Percentiles rank a stretch among this genome's conserved stretches.
phyloP scores from a whole-genome alignment of 1,140 invertebrate genomes.

The Dendroctonus valens region DNA sequence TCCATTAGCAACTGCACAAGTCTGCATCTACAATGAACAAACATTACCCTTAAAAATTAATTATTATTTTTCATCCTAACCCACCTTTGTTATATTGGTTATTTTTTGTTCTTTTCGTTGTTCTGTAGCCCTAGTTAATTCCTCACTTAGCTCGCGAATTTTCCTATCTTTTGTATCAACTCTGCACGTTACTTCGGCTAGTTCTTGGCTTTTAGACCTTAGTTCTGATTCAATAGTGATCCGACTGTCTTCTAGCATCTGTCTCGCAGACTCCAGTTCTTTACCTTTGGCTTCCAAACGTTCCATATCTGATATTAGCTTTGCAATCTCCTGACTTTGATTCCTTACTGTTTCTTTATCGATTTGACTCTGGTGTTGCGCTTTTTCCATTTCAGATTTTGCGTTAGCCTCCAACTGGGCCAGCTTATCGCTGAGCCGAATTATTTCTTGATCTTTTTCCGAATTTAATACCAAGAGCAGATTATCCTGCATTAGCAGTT shows the following conservation, averaged over 20 bases:
- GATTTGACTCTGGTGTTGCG: neutral
- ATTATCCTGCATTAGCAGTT: slow-evolving; percentile 47
- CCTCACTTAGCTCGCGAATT: slow-evolving; percentile 9
- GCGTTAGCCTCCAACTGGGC: slow-evolving; percentile 9
- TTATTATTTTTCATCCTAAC: neutral
- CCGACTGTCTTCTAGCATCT: slow-evolving; percentile 1
- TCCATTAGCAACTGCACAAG: slow-evolving; percentile 7
- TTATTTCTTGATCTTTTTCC: slow-evolving; percentile 48
- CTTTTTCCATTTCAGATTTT: slow-evolving; percentile 7
- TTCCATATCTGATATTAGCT: neutral
- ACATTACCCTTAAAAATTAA: neutral
- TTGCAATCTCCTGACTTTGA: slow-evolving; percentile 10
- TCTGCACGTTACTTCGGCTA: neutral
- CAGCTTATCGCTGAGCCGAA: neutral
- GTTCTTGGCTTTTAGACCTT: slow-evolving; percentile 8
- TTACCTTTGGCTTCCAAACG: slow-evolving; percentile 13
- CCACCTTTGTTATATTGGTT: no score
- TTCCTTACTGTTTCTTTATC: slow-evolving; percentile 11
- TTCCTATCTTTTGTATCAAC: slow-evolving; percentile 8
- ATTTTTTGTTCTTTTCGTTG: no score
- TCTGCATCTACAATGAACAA: slow-evolving; percentile 1
- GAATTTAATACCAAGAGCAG: slow-evolving; percentile 52
- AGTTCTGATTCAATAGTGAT: slow-evolving; percentile 17
- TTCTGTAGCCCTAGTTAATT: slow-evolving; percentile 1
- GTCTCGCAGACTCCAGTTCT: slow-evolving; percentile 12